Evolutionary conservation across 2,113 vertebrate species (phyloP), one percentile per base, ranked within the genome.

Genomic region (Pterocles gutturalis): DNA sequence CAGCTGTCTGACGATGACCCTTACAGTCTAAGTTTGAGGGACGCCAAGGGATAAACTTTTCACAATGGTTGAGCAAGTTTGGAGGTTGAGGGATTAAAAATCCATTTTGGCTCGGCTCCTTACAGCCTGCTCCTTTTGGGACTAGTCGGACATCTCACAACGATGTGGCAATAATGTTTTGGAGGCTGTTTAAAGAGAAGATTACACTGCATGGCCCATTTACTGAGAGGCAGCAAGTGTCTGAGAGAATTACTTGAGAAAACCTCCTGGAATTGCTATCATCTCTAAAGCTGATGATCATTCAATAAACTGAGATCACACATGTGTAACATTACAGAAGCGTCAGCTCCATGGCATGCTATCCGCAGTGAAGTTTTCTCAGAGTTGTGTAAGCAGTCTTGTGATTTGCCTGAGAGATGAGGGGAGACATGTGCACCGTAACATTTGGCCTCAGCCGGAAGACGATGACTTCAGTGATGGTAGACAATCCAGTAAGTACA

Each of bases 261-360:
- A 95, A 96, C 41, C 79, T 95, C 86, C 82, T 96, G 87, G 49
- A 89, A 86, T 80, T 89, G 86, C 88, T 95, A 83, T 97, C 97
- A 83, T 97, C 97, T 93, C 57, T 81, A 75, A 93, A 94, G 70
- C 78, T 86, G 84, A 64, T n/a, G 31, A 86, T 94, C 92, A 89
- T 96, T 82, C 53, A 77, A 75, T 75, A 87, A 97, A 89, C 93
- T 87, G 69, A 79, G 70, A 79, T 77, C 87, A 69, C 55, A 53
- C 19, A 15, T 66, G 36, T 87, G 78, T 75, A 90, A 75, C 20
- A 14, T 83, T 71, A 71, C 70, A 7, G 6, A 51, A 78, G 61
- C 43, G 76, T 90, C 88, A 86, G 38, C 49, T 69, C 67, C 53
- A 15, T 38, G 83, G 78, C 49, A 38, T 73, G 64, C 83, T 92